A percentile compares a stretch with the other conserved stretches of the same genome.
phyloP scores from a whole-genome alignment of 2,113 vertebrate genomes.

The Motacilla tschutschensis region DNA sequence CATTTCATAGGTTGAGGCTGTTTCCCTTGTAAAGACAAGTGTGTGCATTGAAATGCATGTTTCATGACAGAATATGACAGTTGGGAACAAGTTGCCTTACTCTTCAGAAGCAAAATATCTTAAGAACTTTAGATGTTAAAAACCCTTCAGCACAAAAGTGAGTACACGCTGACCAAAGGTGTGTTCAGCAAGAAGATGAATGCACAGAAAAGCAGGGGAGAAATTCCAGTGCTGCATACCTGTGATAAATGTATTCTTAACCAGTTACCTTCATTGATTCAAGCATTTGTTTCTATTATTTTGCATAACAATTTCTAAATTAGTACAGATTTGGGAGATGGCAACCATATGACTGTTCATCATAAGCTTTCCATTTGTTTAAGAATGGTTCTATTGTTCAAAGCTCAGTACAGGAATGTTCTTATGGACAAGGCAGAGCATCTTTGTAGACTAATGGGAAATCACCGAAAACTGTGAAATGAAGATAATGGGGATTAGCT shows the following conservation, averaged over 20 bases:
- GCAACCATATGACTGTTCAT: neutral
- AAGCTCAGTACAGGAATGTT: neutral
- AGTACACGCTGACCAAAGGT: neutral
- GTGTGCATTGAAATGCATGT: neutral
- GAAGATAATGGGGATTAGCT: neutral
- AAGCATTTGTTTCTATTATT: conserved; percentile 10
- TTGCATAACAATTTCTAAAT: conserved; percentile 1
- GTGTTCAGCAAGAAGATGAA: conserved; percentile 14
- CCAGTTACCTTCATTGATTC: neutral
- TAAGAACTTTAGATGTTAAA: neutral
- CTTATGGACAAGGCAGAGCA: neutral
- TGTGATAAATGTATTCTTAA: conserved; percentile 1
- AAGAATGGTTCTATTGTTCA: neutral
- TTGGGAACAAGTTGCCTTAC: neutral
- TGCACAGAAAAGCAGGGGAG: neutral
- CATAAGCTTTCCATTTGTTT: conserved; percentile 6
- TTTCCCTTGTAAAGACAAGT: neutral
- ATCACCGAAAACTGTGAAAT: neutral
- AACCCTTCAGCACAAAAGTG: neutral
- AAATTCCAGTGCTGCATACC: neutral
- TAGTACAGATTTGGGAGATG: conserved; percentile 2
- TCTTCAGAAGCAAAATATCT: conserved; percentile 18
- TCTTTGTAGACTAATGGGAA: neutral
- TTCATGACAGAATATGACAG: neutral
- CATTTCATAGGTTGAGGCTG: neutral